A percentile compares a stretch with the other conserved stretches of the same genome.
Evolutionary conservation across 1,140 invertebrate genomes (phyloP).

Genomic region (Orussus abietinus): DNA sequence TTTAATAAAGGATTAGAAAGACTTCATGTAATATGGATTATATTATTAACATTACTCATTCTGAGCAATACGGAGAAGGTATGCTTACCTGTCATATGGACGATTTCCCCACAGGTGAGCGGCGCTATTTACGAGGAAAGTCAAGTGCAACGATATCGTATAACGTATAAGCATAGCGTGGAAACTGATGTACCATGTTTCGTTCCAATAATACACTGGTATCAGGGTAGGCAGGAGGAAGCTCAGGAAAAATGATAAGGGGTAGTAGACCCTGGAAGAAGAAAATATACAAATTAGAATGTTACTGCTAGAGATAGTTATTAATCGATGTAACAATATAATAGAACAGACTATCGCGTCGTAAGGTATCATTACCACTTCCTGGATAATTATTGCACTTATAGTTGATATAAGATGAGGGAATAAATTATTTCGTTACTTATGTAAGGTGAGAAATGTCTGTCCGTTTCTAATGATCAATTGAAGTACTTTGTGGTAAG

Average conservation of each 20-base stretch:
- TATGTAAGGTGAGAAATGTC: too few species aligned
- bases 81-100: conserved; percentile 66
- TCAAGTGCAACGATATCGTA: conserved; percentile 71
- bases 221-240: conserved; percentile 76
- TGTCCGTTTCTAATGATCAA: too few species aligned
- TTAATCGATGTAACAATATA: not conserved
- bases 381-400: too few species aligned
- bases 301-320: not conserved
- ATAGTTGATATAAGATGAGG: too few species aligned
- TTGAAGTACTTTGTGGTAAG: too few species aligned
- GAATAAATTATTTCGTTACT: not conserved
- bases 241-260: conserved; percentile 63
- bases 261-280: conserved; percentile 67
- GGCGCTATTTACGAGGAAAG: conserved; percentile 87
- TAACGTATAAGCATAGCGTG: conserved; percentile 70
- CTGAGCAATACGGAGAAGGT: too few species aligned
- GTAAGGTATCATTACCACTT: too few species aligned
- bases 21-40: conserved; percentile 1
- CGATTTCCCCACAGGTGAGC: conserved; percentile 79
- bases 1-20: conserved; percentile 3
- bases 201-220: conserved; percentile 72
- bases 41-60: too few species aligned
- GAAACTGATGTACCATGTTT: conserved; percentile 61
- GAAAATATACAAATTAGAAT: conserved; percentile 11
- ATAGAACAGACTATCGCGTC: too few species aligned